Base-by-base conservation (phyloP, 2,888 invertebrate genomes). In the Cephonodes hylas region DNA sequence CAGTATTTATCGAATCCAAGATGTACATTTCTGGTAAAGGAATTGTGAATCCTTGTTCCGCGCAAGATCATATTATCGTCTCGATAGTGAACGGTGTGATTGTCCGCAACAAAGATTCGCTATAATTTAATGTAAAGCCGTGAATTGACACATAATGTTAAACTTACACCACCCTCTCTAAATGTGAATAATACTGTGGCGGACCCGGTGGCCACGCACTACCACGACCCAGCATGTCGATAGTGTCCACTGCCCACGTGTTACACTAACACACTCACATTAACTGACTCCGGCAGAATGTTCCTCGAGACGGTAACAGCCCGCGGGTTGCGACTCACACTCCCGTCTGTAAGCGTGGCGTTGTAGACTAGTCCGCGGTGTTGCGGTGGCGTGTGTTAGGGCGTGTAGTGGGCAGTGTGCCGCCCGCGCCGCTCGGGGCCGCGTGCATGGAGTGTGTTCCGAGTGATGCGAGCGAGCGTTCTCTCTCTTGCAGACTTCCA, bases 401-500 rank as follows among this genome's bases (percentile, higher is more conserved):
- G 34, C 13, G 10, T 10, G 31, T 10, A 22, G 45, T 22, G 4
- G 13, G 48, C n/a, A 22, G 45, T 22, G 4, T 2, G 20, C 3
- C 44, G 38, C n/a, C 38, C 38, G 38, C 38, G 38, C 38, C 63
- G 64, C 59, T 63, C 58, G 57, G 46, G 31, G 34, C 57, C 60
- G 10, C 61, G 58, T 22, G 61, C 42, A 48, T 58, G 58, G 48
- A 61, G 22, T 34, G 62, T 68, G 65, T 66, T 71, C 71, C 73
- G 74, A 73, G 74, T 80, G 75, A 79, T 79, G 83, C 81, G 84
- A 85, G 80, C 80, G 80, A 81, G 84, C 81, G 79, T 85, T 89
- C 79, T 90, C 85, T 91, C 85, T 89, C 94, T 95, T 95, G 93
- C 95, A 95, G 95, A 95, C 95, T 95, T 95, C 95, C 95, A 94